These are phyloP conservation scores for Dendroctonus ponderosae DNA, from an alignment of 1,140 invertebrate genomes.

Conservation along the genomic window DNA sequence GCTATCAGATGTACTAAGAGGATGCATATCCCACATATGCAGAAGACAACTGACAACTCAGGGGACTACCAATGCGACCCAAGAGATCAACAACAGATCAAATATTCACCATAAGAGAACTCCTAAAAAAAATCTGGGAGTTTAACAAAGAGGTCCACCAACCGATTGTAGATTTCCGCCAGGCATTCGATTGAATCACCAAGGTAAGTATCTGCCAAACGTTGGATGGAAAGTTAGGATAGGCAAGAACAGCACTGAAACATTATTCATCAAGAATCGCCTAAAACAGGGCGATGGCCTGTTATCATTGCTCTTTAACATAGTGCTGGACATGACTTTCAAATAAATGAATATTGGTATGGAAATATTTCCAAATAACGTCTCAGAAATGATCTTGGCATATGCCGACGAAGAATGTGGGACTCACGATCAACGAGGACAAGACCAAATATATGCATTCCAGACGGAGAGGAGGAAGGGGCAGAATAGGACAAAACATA, in stretches of 20 bases:
- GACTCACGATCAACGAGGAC: conserved; percentile 4
- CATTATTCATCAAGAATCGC: not conserved
- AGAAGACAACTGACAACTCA: no score
- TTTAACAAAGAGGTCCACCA: no score
- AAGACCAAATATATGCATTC: not conserved
- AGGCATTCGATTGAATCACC: no score
- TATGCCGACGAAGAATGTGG: conserved; percentile 4
- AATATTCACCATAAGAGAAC: conserved; percentile 6
- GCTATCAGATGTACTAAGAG: no score
- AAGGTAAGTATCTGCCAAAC: no score
- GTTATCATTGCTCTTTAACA: no score
- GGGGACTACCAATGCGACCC: no score
- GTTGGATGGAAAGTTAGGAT: conserved; percentile 1
- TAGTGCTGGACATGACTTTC: conserved; percentile 1
- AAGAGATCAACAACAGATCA: no score
- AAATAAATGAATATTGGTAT: not conserved
- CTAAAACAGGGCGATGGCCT: no score
- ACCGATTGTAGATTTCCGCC: no score
- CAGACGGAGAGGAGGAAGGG: not conserved
- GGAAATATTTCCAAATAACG: conserved; percentile 7
- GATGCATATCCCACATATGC: no score
- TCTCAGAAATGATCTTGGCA: conserved; percentile 8
- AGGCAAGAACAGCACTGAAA: not conserved
- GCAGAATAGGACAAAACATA: conserved; percentile 1
- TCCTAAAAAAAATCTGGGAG: no score